Evolutionary conservation across 1,140 invertebrate species (phyloP).

Genomic region (Saccostrea echinata): DNA sequence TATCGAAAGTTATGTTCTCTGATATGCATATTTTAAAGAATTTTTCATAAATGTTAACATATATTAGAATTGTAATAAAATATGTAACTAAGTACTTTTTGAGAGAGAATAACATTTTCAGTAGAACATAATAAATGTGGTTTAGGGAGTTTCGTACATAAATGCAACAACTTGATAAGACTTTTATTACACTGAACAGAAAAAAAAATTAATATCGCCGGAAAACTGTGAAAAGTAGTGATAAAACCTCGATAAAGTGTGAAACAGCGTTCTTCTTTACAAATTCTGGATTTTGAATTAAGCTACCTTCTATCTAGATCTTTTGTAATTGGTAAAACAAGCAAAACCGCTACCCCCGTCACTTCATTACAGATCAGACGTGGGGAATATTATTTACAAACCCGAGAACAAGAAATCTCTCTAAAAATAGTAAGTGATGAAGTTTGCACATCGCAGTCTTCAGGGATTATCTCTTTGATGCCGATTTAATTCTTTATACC

Average conservation of each 20-base stretch:
- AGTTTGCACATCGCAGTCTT: neutral
- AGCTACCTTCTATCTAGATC: neutral
- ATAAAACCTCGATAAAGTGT: neutral
- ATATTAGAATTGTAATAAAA: too few species aligned
- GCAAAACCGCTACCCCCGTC: neutral
- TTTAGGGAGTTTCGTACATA: too few species aligned
- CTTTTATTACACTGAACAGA: neutral
- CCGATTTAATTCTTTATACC: slow-evolving; percentile 8
- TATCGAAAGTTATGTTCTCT: too few species aligned
- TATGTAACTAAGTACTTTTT: too few species aligned
- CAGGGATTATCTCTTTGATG: neutral
- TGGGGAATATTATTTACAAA: neutral
- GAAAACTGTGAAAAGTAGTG: neutral
- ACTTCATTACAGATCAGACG: slow-evolving; percentile 9
- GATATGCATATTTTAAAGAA: too few species aligned
- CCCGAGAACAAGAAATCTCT: neutral
- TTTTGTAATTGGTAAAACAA: slow-evolving; percentile 37
- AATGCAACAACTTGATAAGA: neutral
- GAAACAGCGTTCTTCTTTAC: neutral
- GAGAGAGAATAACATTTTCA: too few species aligned
- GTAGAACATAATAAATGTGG: too few species aligned
- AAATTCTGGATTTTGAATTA: slow-evolving; percentile 1
- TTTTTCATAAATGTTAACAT: too few species aligned
- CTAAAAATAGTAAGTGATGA: slow-evolving; percentile 28
- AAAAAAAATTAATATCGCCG: neutral